A percentile compares a stretch with the other conserved stretches of the same genome.
Conservation (phyloP, 2,113 vertebrate species). For the Ariopsis seemanni region DNA sequence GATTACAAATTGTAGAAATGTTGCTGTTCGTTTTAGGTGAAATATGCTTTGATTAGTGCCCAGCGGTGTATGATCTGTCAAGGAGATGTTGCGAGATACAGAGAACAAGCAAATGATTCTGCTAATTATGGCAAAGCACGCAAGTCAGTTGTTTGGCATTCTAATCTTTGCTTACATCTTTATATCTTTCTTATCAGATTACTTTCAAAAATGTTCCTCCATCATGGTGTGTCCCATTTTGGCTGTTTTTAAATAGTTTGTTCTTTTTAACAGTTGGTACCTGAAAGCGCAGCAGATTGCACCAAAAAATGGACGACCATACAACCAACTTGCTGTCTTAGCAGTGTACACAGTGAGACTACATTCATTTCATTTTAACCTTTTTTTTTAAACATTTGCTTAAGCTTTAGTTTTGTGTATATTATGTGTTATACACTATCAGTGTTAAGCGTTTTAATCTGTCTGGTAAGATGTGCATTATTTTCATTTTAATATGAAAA, state of each 20-base stretch:
- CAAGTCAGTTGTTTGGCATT: constrained; percentile 74
- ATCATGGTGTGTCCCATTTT: neutral
- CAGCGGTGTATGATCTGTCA: constrained; percentile 98
- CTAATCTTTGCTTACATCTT: neutral
- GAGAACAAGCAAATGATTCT: constrained; percentile 93
- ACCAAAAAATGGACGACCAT: constrained; percentile 95
- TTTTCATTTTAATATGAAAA: neutral
- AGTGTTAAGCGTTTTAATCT: neutral
- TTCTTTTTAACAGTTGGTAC: constrained; percentile 84
- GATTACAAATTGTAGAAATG: neutral
- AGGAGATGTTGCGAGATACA: constrained; percentile 94
- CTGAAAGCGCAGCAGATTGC: constrained; percentile 98
- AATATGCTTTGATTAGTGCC: constrained; percentile 96
- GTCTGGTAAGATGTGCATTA: neutral
- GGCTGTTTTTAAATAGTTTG: neutral
- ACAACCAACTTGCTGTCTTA: constrained; percentile 94
- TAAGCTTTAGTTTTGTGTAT: neutral
- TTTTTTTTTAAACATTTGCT: neutral
- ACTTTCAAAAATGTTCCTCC: neutral
- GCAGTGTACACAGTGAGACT: constrained; percentile 93
- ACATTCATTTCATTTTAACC: neutral
- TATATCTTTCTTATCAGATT: neutral
- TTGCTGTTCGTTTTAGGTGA: constrained; percentile 78
- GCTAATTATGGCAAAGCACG: constrained; percentile 97
- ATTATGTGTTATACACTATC: neutral